Evolutionary conservation across 2,797 vertebrate species (phyloP).

Genomic region (Propithecus deckenii): DNA sequence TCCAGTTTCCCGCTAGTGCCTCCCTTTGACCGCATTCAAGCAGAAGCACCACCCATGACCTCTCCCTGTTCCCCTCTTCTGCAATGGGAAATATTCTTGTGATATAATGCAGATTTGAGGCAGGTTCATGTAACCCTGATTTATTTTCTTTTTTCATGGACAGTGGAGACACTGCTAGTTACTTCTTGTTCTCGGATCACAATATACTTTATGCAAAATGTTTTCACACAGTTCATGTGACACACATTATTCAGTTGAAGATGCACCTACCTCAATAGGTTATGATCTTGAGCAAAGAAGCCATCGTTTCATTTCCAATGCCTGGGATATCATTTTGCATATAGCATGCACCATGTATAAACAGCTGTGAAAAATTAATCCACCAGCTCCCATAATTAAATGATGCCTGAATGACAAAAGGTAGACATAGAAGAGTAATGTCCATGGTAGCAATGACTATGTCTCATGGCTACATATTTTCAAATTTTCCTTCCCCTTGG

Average conservation of each 20-base stretch:
- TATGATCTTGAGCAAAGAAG: not conserved
- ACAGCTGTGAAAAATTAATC: not conserved
- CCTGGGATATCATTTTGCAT: not conserved
- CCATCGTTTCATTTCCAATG: not conserved
- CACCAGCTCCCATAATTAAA: not conserved
- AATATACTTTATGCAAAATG: not conserved
- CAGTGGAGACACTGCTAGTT: not conserved
- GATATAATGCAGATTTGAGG: not conserved
- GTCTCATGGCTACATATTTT: not conserved
- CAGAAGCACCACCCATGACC: not conserved
- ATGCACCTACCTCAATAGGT: not conserved
- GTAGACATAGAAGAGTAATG: not conserved
- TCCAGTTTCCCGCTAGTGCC: fast-evolving
- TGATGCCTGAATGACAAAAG: not conserved
- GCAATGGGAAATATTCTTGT: not conserved
- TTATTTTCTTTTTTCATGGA: not conserved
- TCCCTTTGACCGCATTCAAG: not conserved
- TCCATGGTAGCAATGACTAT: not conserved
- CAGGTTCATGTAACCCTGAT: not conserved
- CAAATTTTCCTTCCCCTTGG: not conserved
- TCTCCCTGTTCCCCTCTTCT: not conserved
- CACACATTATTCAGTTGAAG: not conserved
- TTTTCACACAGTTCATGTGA: not conserved
- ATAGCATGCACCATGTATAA: not conserved
- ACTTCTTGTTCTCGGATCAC: not conserved